Percentiles rank a stretch among this genome's conserved stretches.
phyloP scores from a whole-genome alignment of 2,888 invertebrate species.

The Sinodicranocentrus sp. region DNA sequence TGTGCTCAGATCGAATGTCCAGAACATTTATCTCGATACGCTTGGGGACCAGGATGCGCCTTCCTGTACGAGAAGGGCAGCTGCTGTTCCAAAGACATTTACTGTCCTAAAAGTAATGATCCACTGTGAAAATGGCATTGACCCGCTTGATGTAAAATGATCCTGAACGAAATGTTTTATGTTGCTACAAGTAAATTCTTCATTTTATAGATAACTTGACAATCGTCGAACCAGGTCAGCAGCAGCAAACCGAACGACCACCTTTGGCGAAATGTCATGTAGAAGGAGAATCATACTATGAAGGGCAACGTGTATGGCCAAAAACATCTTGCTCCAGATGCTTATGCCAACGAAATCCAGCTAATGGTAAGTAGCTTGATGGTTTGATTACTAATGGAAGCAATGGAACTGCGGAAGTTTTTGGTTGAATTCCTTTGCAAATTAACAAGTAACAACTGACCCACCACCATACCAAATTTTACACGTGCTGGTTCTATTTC shows the following conservation, averaged over 20 bases:
- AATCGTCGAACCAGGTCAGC: conserved; percentile 45
- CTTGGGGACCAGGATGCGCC: conserved; percentile 66
- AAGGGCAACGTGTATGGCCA: conserved; percentile 73
- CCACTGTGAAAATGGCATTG: conserved; percentile 14
- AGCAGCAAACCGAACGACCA: background rate
- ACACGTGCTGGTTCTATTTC: too few species aligned
- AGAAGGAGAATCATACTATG: conserved; percentile 70
- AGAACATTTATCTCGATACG: conserved; percentile 68
- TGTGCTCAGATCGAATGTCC: conserved; percentile 76
- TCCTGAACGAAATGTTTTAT: background rate
- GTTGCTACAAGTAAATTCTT: background rate
- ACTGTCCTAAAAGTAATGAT: conserved; percentile 71
- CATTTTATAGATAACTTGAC: conserved; percentile 22
- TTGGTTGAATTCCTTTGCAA: background rate
- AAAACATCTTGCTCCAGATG: conserved; percentile 71
- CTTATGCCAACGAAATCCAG: conserved; percentile 66
- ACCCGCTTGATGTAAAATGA: conserved; percentile 22
- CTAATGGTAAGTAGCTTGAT: conserved; percentile 32
- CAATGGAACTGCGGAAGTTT: too few species aligned
- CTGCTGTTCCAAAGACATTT: conserved; percentile 75
- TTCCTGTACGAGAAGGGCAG: conserved; percentile 72
- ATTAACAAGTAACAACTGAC: background rate
- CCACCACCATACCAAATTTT: too few species aligned
- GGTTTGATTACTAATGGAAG: too few species aligned
- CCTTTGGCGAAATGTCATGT: conserved; percentile 63